These are phyloP conservation scores for Intellagama lesueurii DNA, from an alignment of 2,797 vertebrate genomes.

Conservation along the genomic window DNA sequence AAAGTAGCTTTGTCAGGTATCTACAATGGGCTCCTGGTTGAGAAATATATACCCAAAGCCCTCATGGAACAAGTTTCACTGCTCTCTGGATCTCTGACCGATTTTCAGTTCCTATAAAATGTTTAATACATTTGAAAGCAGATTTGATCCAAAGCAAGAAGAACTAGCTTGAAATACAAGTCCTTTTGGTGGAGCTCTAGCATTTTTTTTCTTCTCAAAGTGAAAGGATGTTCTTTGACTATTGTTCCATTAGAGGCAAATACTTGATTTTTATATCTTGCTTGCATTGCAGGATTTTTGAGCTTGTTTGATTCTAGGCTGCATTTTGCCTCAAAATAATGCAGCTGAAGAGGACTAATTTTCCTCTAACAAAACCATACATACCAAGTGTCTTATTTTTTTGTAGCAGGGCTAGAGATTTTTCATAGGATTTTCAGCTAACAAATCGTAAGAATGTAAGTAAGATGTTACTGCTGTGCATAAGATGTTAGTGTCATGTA, in stretches of 20 bases:
- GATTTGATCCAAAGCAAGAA: neutral
- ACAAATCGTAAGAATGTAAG: too few species aligned
- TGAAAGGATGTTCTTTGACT: neutral
- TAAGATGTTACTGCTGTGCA: too few species aligned
- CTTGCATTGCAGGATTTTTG: neutral
- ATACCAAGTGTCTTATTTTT: neutral
- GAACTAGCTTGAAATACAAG: neutral
- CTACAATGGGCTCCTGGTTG: neutral
- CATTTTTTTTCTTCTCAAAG: neutral
- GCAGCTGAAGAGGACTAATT: neutral
- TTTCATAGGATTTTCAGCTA: neutral
- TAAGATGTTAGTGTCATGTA: too few species aligned
- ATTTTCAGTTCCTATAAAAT: neutral
- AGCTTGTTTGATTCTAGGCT: constrained; percentile 13
- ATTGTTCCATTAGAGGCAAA: neutral
- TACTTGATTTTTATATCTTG: constrained; percentile 19
- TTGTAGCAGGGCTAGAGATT: constrained; percentile 21
- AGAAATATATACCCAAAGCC: neutral
- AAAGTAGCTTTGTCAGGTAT: neutral
- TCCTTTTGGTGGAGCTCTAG: neutral
- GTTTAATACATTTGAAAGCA: neutral
- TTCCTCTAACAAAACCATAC: constrained; percentile 27
- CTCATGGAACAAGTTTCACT: neutral
- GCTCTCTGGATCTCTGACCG: neutral
- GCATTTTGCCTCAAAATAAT: constrained; percentile 11